These are phyloP conservation scores for Festucalex cinctus DNA, from an alignment of 2,113 vertebrate species.

Conservation along the genomic window DNA sequence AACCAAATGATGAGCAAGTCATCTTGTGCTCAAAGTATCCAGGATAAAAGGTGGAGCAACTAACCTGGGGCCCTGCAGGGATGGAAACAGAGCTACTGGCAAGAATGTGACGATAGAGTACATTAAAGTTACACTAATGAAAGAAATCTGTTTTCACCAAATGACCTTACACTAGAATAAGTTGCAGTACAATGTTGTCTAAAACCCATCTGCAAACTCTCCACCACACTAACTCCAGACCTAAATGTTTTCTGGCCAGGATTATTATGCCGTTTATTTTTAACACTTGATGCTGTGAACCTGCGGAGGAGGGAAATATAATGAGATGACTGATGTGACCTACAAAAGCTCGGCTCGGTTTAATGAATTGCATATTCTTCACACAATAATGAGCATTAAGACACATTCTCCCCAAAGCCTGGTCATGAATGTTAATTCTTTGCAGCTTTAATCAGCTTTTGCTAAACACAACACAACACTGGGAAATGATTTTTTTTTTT, in stretches of 20 bases:
- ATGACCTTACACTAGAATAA: neutral
- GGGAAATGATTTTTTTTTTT: neutral
- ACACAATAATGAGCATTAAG: slow-evolving; percentile 26
- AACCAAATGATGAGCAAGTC: neutral
- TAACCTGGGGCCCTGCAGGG: neutral
- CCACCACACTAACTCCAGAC: slow-evolving; percentile 6
- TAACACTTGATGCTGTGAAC: slow-evolving; percentile 5
- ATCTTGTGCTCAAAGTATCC: neutral
- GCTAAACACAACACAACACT: neutral
- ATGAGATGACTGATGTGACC: slow-evolving; percentile 14
- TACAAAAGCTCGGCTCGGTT: slow-evolving; percentile 25
- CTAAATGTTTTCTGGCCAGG: slow-evolving; percentile 14
- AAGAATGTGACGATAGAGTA: neutral
- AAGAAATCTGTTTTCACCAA: neutral
- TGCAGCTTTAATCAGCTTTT: neutral
- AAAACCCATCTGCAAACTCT: slow-evolving; percentile 33
- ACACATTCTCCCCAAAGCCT: neutral
- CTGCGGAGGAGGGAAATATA: neutral
- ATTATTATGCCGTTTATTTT: slow-evolving; percentile 23
- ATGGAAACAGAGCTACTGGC: neutral
- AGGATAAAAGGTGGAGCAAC: neutral
- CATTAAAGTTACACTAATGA: neutral
- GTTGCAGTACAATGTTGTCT: neutral
- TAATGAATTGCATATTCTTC: neutral
- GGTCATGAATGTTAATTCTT: neutral